Evolutionary conservation across 2,113 vertebrate species (phyloP).

Genomic region (Odontesthes bonariensis): DNA sequence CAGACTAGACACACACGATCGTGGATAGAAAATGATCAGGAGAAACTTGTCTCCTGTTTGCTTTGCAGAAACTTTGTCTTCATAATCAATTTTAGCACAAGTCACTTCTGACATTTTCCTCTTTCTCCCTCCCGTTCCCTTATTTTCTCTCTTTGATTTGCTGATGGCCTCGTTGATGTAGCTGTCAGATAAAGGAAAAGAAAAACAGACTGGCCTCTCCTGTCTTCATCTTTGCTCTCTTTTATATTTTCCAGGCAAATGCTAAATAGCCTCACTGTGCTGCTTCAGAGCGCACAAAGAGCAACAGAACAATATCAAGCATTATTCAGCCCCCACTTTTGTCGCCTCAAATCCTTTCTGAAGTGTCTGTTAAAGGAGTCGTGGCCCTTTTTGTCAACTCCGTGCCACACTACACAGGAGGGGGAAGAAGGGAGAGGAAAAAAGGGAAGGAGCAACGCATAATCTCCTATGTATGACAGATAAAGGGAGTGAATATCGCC

Average conservation of each 20-base stretch:
- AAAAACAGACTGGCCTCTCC: neutral
- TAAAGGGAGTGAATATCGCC: conserved; percentile 69
- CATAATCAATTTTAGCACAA: neutral
- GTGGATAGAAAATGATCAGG: conserved; percentile 35
- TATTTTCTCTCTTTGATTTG: conserved; percentile 44
- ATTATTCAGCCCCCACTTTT: conserved; percentile 71
- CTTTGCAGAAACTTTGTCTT: conserved; percentile 22
- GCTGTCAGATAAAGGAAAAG: conserved; percentile 61
- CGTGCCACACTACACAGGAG: conserved; percentile 57
- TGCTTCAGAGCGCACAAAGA: conserved; percentile 60
- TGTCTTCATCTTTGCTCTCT: conserved; percentile 31
- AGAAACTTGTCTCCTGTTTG: conserved; percentile 35
- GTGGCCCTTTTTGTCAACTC: conserved; percentile 73
- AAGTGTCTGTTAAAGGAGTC: conserved; percentile 76
- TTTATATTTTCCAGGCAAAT: conserved; percentile 65
- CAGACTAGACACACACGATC: conserved; percentile 32
- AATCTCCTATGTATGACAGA: conserved; percentile 73
- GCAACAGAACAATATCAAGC: conserved; percentile 71
- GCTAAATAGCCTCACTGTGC: conserved; percentile 68
- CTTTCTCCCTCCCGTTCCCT: neutral
- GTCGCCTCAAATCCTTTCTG: conserved; percentile 64
- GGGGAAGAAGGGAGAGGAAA: conserved; percentile 10
- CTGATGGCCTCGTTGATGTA: conserved; percentile 62
- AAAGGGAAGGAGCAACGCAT: conserved; percentile 58
- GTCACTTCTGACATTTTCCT: neutral